phyloP scores from a whole-genome alignment of 2,797 vertebrate species.

The Syndactyla subalaris region DNA sequence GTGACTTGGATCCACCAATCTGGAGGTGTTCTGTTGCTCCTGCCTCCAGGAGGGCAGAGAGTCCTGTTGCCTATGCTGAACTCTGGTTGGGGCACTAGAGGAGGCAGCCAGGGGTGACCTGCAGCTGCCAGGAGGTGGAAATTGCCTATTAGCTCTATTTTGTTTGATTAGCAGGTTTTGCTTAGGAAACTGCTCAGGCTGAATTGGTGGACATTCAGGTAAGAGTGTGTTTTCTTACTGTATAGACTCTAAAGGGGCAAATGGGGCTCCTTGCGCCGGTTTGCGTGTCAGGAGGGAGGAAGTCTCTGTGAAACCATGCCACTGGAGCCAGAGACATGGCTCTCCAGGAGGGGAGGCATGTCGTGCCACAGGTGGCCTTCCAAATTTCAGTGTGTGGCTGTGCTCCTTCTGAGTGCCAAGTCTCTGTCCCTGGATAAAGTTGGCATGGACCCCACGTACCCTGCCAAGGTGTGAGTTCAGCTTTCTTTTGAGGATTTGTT shows the following conservation, averaged over 20 bases:
- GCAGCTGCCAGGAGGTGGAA: neutral
- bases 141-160: constrained; percentile 24
- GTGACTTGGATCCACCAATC: neutral
- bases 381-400: neutral
- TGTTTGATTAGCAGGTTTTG: constrained; percentile 10
- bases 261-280: rapidly evolving
- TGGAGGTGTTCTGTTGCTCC: neutral
- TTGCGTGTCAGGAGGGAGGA: neutral
- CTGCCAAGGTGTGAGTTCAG: neutral
- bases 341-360: neutral
- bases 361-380: neutral
- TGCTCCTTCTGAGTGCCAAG: neutral
- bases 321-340: neutral
- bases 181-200: neutral
- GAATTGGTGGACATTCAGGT: constrained; percentile 13
- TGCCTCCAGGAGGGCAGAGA: neutral
- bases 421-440: neutral
- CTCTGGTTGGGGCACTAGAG: neutral
- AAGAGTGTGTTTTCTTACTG: constrained; percentile 16
- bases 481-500: neutral
- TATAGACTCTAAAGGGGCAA: neutral
- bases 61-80: neutral
- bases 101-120: neutral
- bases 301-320: neutral
- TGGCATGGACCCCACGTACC: rapidly evolving